Percentiles rank a stretch among this genome's conserved stretches.
phyloP scores from a whole-genome alignment of 2,113 vertebrate genomes.

The Burhinus bistriatus region DNA sequence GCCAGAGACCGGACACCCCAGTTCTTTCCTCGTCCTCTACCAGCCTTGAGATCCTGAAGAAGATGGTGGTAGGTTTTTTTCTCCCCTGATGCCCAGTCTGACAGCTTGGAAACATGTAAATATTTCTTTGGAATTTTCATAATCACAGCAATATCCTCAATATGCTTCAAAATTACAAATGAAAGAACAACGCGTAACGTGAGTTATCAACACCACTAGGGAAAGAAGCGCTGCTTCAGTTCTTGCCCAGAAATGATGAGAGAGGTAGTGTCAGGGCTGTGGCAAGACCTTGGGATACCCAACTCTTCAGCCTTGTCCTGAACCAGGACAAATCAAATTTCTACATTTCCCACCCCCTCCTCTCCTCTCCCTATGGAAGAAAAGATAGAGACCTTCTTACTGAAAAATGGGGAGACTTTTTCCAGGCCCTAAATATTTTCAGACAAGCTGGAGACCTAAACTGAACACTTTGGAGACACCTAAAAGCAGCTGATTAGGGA shows the following conservation, averaged over 20 bases:
- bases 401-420: not conserved
- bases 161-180: not conserved
- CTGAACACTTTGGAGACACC: not conserved
- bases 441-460: not conserved
- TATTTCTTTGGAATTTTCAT: not conserved
- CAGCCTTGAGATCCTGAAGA: not conserved
- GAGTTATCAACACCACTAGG: not conserved
- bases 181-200: not conserved
- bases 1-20: not conserved
- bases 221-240: not conserved
- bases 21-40: not conserved
- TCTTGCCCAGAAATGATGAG: not conserved
- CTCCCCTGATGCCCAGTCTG: not conserved
- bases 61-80: not conserved
- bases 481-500: not conserved
- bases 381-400: not conserved
- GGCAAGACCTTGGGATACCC: not conserved
- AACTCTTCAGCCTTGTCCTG: not conserved
- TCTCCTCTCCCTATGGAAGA: not conserved
- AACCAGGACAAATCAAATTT: not conserved
- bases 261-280: not conserved
- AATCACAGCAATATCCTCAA: not conserved
- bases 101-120: not conserved
- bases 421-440: not conserved
- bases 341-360: not conserved